Evolutionary conservation across 2,888 invertebrate genomes (phyloP), one percentile per base, ranked within the genome.

Genomic region (Volucella bombylans): DNA sequence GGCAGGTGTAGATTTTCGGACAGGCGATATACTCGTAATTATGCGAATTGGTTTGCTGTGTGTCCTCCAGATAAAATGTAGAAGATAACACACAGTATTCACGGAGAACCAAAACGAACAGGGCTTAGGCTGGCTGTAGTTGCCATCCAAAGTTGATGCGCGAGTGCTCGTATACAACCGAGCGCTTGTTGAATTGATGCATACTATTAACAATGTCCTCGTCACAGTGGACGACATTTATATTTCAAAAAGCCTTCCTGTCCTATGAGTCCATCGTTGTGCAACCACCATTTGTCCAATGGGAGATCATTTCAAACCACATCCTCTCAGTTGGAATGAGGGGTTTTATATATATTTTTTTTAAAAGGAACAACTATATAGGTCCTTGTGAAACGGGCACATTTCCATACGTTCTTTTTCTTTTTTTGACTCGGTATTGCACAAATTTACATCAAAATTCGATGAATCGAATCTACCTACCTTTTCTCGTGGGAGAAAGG

Each of bases 41-140:
- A 83, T 83, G 79, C 74, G 78, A 83, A 83, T 83, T 79, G 83
- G 71, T 83, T 74, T 79, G 74, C 65, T 38, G 61, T 71, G 68
- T 68, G 23, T 10, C 59, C 45, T 59, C 67, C n/a, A 62, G 61
- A 65, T 62, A 39, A 55, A 67, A n/a, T 14, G 23, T 4, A 38
- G 23, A 11, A n/a, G 8, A 11, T 1, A 38, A n/a, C 47, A 15
- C 38, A 64, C 59, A 62, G 18, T 23, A 23, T 23, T 23, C 2
- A 45, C 23, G 59, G 76, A 71, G 43, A 55, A 50, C 49, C 54
- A 47, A 47, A 59, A 74, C 79, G 83, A 31, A 31, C 31, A 31
- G 2, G 1, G 31, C 65, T 79, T 74, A 83, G 69, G 69, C 65
- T 39, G 73, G 23, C 23, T 54, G 54, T 54, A 67, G 39, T 47